Base-by-base conservation (phyloP, 2,888 invertebrate species). In the Apamea sordens region DNA sequence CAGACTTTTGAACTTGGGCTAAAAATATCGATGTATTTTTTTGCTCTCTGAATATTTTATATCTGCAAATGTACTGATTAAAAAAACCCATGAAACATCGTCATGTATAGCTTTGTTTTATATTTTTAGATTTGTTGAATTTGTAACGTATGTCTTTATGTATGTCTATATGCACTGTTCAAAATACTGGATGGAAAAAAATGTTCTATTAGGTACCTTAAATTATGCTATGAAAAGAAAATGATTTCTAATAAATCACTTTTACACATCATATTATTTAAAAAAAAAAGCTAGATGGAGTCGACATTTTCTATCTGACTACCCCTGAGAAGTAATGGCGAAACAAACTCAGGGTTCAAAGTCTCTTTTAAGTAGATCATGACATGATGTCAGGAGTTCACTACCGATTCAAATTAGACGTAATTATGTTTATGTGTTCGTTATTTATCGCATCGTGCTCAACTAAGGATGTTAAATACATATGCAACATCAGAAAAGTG, bases 11-110 rank as follows among this genome's bases (percentile, higher is more conserved):
- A 76, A 73, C 61, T 79, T 63, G 36, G 18, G 41, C 73, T 81
- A 75, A 79, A 82, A 72, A 80, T 84, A 75, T 65, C 68, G 65
- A 73, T 69, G n/a, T 74, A n/a, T 44, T 68, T 81, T 73, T 70
- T 71, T 63, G 50, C 36, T n/a, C 56, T 11, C 56, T 24, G 56
- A 59, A n/a, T 59, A 76, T 73, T 32, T 18, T 11, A 13, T n/a
- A 63, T 71, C 15, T 77, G 67, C 67, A 64, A 73, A 59, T 18
- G 47, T 2, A 71, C 21, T 68, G 61, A 21, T 53, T 8, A 18
- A 69, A 75, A 86, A 85, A 79, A 74, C 63, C 61, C 61, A 75
- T 70, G 69, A 74, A 65, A 47, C 73, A 65, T 67, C 67, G 67
- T 21, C 36, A 77, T 61, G n/a, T 69, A 72, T 68, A 68, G 53